phyloP scores from a whole-genome alignment of 2,113 vertebrate species.

The Trochalopteron elliotii region DNA sequence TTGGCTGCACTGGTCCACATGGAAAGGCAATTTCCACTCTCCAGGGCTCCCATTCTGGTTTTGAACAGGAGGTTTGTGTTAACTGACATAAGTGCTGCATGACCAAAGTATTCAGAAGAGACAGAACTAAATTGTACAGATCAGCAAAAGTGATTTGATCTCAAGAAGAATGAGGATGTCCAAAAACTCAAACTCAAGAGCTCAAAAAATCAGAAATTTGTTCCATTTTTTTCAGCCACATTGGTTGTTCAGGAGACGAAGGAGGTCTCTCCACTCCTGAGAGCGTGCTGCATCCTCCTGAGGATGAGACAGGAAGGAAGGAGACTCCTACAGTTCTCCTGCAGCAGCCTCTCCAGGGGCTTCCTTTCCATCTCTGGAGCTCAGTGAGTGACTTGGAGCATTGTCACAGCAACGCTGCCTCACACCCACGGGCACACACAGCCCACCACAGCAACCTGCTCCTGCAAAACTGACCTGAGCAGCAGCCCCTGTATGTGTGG shows the following conservation, averaged over 20 bases:
- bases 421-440: rapidly evolving
- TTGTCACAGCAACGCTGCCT: neutral
- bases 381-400: neutral
- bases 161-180: neutral
- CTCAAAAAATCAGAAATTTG: neutral
- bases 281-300: neutral
- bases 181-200: neutral
- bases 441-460: neutral
- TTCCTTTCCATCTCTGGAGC: neutral
- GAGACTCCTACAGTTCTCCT: neutral
- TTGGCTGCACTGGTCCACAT: neutral
- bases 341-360: neutral
- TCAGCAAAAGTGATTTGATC: neutral
- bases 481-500: neutral
- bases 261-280: neutral
- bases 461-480: neutral
- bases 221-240: neutral
- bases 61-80: neutral
- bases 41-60: neutral
- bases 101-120: neutral
- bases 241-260: neutral
- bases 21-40: neutral
- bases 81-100: neutral
- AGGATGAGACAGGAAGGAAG: neutral
- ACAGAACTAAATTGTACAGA: neutral